These are phyloP conservation scores for Odontomyia ornata DNA, from an alignment of 2,888 invertebrate species.

Conservation along the genomic window DNA sequence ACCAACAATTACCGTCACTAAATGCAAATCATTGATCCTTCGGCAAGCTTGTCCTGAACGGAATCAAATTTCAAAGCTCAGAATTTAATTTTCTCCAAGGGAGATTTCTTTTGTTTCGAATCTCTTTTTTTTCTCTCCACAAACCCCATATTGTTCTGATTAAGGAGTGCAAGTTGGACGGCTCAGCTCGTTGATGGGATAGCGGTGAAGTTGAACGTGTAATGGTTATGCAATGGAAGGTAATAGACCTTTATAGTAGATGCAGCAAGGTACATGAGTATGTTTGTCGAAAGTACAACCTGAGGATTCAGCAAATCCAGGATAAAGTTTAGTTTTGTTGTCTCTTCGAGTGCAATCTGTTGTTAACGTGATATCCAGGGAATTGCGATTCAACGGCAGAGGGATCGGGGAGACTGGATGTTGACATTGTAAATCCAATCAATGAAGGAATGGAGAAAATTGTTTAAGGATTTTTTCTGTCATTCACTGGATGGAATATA, in stretches of 20 bases:
- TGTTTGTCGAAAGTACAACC: background rate
- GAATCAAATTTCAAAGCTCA: conserved; percentile 36
- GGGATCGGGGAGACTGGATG: background rate
- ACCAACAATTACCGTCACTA: conserved; percentile 44
- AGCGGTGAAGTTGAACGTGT: background rate
- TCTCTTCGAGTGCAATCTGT: conserved; percentile 11
- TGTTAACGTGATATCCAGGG: conserved; percentile 27
- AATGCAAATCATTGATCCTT: conserved; percentile 45
- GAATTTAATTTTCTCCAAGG: conserved; percentile 33
- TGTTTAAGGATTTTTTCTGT: too few relatives aligned
- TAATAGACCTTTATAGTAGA: background rate
- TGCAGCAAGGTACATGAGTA: background rate
- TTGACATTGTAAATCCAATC: conserved; percentile 26
- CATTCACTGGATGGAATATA: too few relatives aligned
- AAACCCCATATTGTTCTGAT: conserved; percentile 24
- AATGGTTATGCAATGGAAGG: background rate
- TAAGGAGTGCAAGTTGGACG: background rate
- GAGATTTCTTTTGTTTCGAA: conserved; percentile 36
- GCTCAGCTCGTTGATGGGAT: background rate
- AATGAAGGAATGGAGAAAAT: background rate
- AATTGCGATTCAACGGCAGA: conserved; percentile 1
- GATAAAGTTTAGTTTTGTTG: conserved; percentile 15
- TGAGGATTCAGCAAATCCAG: background rate
- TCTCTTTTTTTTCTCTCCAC: background rate
- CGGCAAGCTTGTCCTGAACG: conserved; percentile 32